Evolutionary conservation across 2,888 invertebrate species (phyloP), one percentile per base, ranked within the genome.

Genomic region (Microplitis manilae): DNA sequence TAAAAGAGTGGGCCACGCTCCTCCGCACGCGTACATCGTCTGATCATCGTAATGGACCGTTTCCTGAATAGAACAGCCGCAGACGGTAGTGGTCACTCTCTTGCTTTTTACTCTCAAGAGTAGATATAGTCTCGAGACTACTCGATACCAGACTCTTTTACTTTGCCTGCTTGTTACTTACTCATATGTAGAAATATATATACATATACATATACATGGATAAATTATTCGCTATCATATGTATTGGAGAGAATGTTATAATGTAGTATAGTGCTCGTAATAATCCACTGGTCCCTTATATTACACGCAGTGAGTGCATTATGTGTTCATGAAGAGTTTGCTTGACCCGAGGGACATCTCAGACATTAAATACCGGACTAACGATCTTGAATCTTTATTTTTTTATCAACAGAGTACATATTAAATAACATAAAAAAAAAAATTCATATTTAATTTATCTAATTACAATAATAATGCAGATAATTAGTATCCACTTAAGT

Each of bases 21-120:
- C 77, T 77, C 77, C 77, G 77, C 77, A 77, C 77, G 77, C 73
- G 74, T 77, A 77, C 77, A 79, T 79, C 77, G 80, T 83, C 83
- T 86, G 86, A 86, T 87, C 83, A 81, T 80, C 83, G 83, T 87
- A 87, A 88, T 87, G 86, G 87, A 87, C 85, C 82, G 86, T 87
- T 88, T 88, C 87, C 88, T 87, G 88, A 83, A 83, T 17, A 83
- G 85, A 85, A 84, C 76, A 30, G 67, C 64, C 65, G 60, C 62
- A 50, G 69, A 75, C 40, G 9, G 30, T 65, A 20, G 9, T 65
- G 38, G 38, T 20, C 65, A 13, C 65, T 38, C 20, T 65, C 30
- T 38, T 17, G 6, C 20, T 65, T 20, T 20, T 65, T 38, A 38
- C 30, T 59, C 59, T 50, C 30, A 17, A 59, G 59, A 59, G 50